A percentile compares a stretch with the other conserved stretches of the same genome.
These are phyloP conservation scores for Chanos chanos DNA, from an alignment of 2,797 vertebrate species.

Conservation along the genomic window DNA sequence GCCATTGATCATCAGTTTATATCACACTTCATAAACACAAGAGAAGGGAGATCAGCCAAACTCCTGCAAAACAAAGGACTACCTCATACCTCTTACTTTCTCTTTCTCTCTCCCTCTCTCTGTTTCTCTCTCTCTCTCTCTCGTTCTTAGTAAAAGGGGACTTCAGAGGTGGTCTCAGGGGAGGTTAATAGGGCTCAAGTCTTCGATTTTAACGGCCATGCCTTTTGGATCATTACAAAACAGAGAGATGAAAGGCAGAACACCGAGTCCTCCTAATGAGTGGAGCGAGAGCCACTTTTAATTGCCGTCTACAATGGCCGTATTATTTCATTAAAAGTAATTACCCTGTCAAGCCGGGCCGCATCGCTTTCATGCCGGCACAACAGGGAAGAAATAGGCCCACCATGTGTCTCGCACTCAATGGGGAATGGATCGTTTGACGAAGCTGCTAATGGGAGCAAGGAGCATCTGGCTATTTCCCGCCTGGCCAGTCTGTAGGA, in stretches of 20 bases:
- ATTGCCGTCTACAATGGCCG: constrained; percentile 69
- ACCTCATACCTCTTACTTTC: too few species aligned
- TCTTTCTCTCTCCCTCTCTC: constrained; percentile 12
- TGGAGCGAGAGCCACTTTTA: constrained; percentile 68
- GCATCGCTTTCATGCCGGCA: constrained; percentile 63
- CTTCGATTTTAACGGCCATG: constrained; percentile 58
- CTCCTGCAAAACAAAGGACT: too few species aligned
- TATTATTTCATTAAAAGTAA: constrained; percentile 79
- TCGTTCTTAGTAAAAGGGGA: constrained; percentile 50
- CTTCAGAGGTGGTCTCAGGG: constrained; percentile 48
- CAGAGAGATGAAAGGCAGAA: constrained; percentile 63
- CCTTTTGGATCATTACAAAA: constrained; percentile 67
- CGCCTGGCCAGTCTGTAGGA: too few species aligned
- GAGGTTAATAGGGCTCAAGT: constrained; percentile 53
- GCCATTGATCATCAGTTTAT: too few species aligned
- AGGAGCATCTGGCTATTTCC: too few species aligned
- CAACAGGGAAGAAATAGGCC: constrained; percentile 62
- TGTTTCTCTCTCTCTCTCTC: constrained; percentile 45
- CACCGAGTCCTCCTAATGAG: constrained; percentile 64
- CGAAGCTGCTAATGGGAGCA: constrained; percentile 59
- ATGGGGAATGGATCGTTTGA: constrained; percentile 60
- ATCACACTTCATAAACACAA: too few species aligned
- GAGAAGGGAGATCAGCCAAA: too few species aligned
- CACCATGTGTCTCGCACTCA: constrained; percentile 53
- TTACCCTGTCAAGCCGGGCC: constrained; percentile 69